Evolutionary conservation across 1,140 invertebrate species (phyloP).

Genomic region (Holotrichia oblita): DNA sequence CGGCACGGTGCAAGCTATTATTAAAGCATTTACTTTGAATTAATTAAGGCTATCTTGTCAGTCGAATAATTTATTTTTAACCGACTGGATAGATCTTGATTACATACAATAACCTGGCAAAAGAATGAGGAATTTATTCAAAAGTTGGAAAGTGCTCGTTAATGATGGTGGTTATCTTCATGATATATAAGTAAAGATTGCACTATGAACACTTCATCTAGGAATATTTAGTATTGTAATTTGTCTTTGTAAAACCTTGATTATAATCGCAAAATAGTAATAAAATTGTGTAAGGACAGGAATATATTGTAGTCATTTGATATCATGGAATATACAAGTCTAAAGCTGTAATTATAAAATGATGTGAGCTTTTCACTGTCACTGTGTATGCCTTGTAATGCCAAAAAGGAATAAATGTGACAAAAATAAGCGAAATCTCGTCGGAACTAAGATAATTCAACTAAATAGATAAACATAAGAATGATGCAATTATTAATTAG

Average conservation of each 20-base stretch:
- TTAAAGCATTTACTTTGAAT: constrained; percentile 30
- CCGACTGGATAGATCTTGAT: constrained; percentile 20
- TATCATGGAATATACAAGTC: neutral
- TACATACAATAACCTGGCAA: neutral
- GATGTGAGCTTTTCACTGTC: no score
- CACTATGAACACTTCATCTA: neutral
- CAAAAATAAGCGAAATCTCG: no score
- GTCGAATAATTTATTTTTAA: neutral
- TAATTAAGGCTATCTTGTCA: constrained; percentile 24
- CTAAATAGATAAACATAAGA: no score
- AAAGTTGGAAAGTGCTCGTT: neutral
- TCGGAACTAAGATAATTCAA: no score
- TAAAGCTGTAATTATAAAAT: neutral
- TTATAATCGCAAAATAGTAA: neutral
- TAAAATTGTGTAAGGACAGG: neutral
- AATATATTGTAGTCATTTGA: neutral
- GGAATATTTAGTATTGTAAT: neutral
- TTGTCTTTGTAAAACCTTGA: neutral
- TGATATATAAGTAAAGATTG: neutral
- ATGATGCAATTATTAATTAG: no score
- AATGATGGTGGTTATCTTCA: neutral
- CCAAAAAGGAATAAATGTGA: no score
- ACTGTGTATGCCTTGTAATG: no score
- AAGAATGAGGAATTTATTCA: constrained; percentile 30
- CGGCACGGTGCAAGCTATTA: neutral